These are phyloP conservation scores for Orthonevra nobilis DNA, from an alignment of 2,888 invertebrate genomes.

Conservation along the genomic window DNA sequence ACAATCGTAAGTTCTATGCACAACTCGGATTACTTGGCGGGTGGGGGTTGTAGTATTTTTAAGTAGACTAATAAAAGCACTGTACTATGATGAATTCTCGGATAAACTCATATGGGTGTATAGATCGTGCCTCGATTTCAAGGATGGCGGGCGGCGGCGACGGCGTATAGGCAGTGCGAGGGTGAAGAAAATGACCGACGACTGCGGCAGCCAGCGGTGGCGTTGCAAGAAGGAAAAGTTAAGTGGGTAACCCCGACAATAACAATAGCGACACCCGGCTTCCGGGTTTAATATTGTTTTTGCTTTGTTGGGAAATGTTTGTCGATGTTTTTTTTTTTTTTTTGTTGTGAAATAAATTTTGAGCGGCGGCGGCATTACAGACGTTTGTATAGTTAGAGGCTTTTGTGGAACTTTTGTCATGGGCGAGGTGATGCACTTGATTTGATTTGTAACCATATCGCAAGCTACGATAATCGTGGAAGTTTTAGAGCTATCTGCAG, in stretches of 20 bases:
- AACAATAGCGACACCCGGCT: slow-evolving; percentile 33
- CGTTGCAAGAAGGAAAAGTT: slow-evolving; percentile 5
- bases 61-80: slow-evolving; percentile 23
- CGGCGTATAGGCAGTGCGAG: background rate
- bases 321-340: slow-evolving; percentile 1
- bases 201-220: background rate
- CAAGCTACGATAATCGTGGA: background rate
- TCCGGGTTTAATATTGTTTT: slow-evolving; percentile 34
- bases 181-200: background rate
- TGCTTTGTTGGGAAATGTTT: slow-evolving; percentile 25
- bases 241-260: slow-evolving; percentile 9
- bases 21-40: no score
- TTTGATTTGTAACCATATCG: slow-evolving; percentile 21
- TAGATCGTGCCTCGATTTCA: slow-evolving; percentile 26
- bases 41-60: slow-evolving; percentile 11
- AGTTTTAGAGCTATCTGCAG: slow-evolving; percentile 3
- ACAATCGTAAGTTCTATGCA: no score
- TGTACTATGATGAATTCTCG: slow-evolving; percentile 4
- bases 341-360: slow-evolving; percentile 4
- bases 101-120: no score
- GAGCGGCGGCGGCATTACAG: no score
- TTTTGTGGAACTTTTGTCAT: slow-evolving; percentile 34
- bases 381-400: background rate
- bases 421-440: slow-evolving; percentile 39
- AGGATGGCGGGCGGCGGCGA: slow-evolving; percentile 17